phyloP scores from a whole-genome alignment of 1,140 invertebrate genomes.

The Parasteatoda tepidariorum region DNA sequence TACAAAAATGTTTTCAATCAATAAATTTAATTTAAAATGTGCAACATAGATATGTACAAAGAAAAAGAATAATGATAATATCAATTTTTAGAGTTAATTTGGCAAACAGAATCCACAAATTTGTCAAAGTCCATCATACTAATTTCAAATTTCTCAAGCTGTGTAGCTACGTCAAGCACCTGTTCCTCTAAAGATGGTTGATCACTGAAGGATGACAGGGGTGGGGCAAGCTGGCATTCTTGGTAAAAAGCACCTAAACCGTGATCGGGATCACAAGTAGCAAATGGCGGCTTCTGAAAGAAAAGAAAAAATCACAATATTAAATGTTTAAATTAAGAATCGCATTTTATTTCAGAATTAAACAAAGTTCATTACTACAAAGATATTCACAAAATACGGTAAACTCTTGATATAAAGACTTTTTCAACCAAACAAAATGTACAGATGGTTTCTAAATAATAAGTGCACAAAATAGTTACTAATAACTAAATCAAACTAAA shows the following conservation, averaged over 20 bases:
- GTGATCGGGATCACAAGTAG: constrained; percentile 69
- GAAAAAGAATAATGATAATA: neutral
- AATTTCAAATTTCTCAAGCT: constrained; percentile 80
- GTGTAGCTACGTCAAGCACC: constrained; percentile 77
- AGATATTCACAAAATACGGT: too few relatives aligned
- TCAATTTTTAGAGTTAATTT: constrained; percentile 18
- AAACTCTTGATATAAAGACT: too few relatives aligned
- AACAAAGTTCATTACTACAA: too few relatives aligned
- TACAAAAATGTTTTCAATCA: too few relatives aligned
- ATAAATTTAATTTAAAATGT: too few relatives aligned
- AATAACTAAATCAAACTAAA: too few relatives aligned
- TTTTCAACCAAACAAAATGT: too few relatives aligned
- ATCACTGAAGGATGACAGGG: constrained; percentile 75
- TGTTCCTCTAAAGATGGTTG: constrained; percentile 74
- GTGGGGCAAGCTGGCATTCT: constrained; percentile 82
- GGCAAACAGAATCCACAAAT: constrained; percentile 57
- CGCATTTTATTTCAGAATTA: too few relatives aligned
- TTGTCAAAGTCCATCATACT: constrained; percentile 81
- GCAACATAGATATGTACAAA: constrained; percentile 7
- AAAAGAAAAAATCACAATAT: neutral
- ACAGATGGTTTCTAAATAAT: too few relatives aligned
- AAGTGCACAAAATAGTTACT: too few relatives aligned
- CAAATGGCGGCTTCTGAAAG: constrained; percentile 74
- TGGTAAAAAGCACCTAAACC: constrained; percentile 83
- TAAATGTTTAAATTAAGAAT: too few relatives aligned